Conservation (phyloP, 2,888 invertebrate genomes). For the Loripinus fragilis region DNA sequence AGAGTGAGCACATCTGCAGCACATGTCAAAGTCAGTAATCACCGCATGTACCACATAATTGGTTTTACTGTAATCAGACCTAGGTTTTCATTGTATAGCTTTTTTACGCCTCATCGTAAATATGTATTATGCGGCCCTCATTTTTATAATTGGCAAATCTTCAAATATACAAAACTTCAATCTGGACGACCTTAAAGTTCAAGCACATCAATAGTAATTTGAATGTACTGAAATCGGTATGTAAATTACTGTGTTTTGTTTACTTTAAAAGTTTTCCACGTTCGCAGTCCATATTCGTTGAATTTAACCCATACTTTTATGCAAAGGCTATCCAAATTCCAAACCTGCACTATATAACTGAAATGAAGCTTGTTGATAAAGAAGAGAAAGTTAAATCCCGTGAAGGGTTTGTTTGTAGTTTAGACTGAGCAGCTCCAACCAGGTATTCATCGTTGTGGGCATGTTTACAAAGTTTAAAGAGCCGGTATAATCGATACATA, state of each 20-base stretch:
- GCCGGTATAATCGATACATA: background rate
- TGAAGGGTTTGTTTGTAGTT: slow-evolving; percentile 2
- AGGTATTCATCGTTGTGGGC: background rate
- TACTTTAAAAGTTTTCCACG: background rate
- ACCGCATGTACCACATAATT: too few relatives aligned
- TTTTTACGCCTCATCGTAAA: slow-evolving; percentile 10
- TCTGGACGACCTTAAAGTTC: slow-evolving; percentile 3
- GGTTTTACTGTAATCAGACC: too few relatives aligned
- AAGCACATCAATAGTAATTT: slow-evolving; percentile 16
- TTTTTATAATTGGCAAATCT: slow-evolving; percentile 9
- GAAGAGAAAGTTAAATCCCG: background rate
- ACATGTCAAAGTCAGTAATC: too few relatives aligned
- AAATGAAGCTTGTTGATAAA: too few relatives aligned
- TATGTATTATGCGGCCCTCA: slow-evolving; percentile 11
- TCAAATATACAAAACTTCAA: slow-evolving; percentile 11
- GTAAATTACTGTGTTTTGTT: slow-evolving; percentile 13
- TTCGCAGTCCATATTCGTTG: too few relatives aligned
- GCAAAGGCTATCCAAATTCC: too few relatives aligned
- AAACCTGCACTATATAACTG: too few relatives aligned
- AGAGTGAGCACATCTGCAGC: too few relatives aligned
- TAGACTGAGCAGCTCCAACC: background rate
- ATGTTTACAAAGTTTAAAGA: slow-evolving; percentile 7
- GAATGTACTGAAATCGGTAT: background rate
- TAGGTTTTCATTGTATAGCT: background rate
- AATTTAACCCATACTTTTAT: too few relatives aligned